Base-by-base conservation (phyloP, 2,888 invertebrate genomes). In the Caenorhabditis sinica region DNA sequence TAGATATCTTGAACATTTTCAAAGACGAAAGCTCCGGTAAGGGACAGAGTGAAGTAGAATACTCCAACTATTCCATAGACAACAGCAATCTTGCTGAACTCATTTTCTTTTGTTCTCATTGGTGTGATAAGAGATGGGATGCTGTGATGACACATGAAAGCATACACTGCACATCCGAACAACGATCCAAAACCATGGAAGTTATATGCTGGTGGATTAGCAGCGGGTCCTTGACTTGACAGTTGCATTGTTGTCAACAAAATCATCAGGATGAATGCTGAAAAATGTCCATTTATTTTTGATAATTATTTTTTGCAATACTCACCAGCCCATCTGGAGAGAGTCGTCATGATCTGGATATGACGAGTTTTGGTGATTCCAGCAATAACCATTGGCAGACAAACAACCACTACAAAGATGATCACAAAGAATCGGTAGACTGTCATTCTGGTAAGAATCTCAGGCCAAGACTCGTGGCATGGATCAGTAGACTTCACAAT, bases 131-230 rank as follows among this genome's bases (percentile, higher is more conserved):
- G 94, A 0, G 96, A 96, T 0, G 98, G 98, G 43, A 99, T 94
- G 0, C 97, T 98, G 93, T 99, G 98, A 93, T 99, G 98, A 93
- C 98, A 98, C 98, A 99, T 99, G 94, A 99, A 99, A 60, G 98
- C 97, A 93, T 99, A 98, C 15, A 98, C 96, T 96, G 53, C 87
- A 40, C 96, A 96, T 11, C 98, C 98, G 93, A 98, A 97, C 40
- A 99, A 94, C 11, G 96, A 95, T 3, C 98, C 98, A 88, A 97
- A 94, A 23, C 96, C 95, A 49, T 95, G 94, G 69, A 96, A 93
- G 93, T 95, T 95, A 53, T 95, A 95, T 0, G 95, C 94, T 0
- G 94, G 94, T 0, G 97, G 97, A 82, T 94, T 94, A 15, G 96
- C 96, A 91, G 95, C 94, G 63, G 93, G 93, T 17, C 95, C 94